Conservation (phyloP, 2,797 vertebrate species). For the Rallus crepitans region DNA sequence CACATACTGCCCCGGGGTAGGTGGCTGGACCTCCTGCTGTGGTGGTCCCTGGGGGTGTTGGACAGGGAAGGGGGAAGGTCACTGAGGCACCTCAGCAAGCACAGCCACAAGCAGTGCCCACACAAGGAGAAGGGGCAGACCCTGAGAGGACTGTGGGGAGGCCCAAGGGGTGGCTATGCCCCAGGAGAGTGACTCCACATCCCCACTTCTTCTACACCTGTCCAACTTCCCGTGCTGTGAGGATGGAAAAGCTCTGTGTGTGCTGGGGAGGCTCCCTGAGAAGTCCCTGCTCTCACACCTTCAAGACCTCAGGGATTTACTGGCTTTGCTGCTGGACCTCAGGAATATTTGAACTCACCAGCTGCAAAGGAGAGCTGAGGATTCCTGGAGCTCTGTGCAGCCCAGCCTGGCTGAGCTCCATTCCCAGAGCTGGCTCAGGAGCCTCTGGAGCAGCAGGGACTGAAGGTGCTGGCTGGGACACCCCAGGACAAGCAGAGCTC, state of each 20-base stretch:
- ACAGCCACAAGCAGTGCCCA: too few relatives aligned
- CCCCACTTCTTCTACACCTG: background rate
- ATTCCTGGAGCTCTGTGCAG: too few relatives aligned
- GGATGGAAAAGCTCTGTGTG: background rate
- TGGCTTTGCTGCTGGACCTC: too few relatives aligned
- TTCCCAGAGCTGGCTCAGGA: background rate
- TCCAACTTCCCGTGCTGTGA: background rate
- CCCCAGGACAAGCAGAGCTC: background rate
- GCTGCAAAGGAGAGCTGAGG: too few relatives aligned
- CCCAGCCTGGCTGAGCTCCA: background rate
- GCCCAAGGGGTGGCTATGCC: background rate
- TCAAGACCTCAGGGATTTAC: too few relatives aligned
- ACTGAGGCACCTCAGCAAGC: too few relatives aligned
- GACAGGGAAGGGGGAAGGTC: too few relatives aligned
- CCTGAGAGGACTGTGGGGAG: too few relatives aligned
- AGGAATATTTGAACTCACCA: too few relatives aligned
- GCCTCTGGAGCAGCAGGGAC: background rate
- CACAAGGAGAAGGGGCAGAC: too few relatives aligned
- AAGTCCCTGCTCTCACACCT: too few relatives aligned
- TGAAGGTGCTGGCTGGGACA: background rate
- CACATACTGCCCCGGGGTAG: fast-evolving
- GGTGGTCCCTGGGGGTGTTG: background rate
- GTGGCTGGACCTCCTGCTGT: background rate
- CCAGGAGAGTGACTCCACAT: background rate
- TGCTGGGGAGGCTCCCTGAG: background rate